Percentiles rank a stretch among this genome's conserved stretches.
phyloP scores from a whole-genome alignment of 2,113 vertebrate species.

The Hemiprocne comata region DNA sequence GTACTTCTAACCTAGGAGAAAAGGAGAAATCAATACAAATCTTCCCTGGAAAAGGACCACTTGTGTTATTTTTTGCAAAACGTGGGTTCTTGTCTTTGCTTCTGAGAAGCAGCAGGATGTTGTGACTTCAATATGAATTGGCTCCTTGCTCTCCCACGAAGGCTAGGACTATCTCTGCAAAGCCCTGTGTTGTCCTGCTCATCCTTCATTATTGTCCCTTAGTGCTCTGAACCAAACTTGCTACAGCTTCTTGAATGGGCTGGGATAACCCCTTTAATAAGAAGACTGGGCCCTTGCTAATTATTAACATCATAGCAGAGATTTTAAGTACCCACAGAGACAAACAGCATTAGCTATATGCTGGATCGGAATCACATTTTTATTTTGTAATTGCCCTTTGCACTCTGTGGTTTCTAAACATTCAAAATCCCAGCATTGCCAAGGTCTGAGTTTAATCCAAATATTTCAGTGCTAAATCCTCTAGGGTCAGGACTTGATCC shows the following conservation, averaged over 20 bases:
- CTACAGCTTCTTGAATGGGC: background rate
- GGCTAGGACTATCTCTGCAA: background rate
- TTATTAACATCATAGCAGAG: background rate
- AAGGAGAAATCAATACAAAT: background rate
- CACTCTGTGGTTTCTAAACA: conserved; percentile 13
- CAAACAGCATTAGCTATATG: background rate
- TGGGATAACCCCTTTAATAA: background rate
- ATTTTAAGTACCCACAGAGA: background rate
- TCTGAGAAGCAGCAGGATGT: background rate
- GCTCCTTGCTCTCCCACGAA: background rate
- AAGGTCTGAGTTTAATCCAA: background rate
- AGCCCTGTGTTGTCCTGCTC: background rate
- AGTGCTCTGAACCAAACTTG: background rate
- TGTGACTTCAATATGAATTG: background rate
- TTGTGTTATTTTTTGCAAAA: background rate
- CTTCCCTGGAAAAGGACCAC: background rate
- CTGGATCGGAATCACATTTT: background rate
- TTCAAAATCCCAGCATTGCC: background rate
- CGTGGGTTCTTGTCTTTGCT: background rate
- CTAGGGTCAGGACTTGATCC: conserved; percentile 5
- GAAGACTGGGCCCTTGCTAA: background rate
- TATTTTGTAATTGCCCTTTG: background rate
- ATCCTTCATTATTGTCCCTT: background rate
- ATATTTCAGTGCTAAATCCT: conserved; percentile 2
- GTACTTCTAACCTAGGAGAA: background rate